Percentiles rank a stretch among this genome's conserved stretches.
Conservation (phyloP, 2,113 vertebrate genomes). For the Brachirus orientalis region DNA sequence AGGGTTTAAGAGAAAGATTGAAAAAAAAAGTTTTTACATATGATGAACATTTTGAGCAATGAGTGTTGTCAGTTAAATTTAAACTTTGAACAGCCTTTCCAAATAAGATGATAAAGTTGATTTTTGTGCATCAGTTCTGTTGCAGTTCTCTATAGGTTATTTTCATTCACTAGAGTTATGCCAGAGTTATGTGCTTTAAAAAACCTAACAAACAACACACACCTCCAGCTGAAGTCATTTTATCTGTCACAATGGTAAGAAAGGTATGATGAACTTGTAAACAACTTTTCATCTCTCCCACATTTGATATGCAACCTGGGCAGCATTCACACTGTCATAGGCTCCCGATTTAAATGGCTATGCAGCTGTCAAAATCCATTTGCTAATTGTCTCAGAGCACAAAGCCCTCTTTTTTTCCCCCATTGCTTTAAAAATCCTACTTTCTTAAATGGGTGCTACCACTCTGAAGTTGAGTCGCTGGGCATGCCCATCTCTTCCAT, state of each 20-base stretch:
- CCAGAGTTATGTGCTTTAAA: neutral
- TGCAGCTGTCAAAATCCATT: conserved; percentile 11
- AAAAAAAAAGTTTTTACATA: neutral
- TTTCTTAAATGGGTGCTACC: conserved; percentile 5
- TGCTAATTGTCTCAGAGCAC: conserved; percentile 21
- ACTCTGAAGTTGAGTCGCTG: conserved; percentile 7
- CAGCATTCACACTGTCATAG: neutral
- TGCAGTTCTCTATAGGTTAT: neutral
- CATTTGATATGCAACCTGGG: conserved; percentile 3
- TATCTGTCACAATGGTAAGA: neutral
- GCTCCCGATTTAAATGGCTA: conserved; percentile 5
- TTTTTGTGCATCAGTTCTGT: neutral
- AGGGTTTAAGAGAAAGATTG: neutral
- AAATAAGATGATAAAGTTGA: neutral
- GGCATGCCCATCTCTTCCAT: conserved; percentile 26
- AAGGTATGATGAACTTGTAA: neutral
- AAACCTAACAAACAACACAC: conserved; percentile 4
- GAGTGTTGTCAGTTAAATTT: neutral
- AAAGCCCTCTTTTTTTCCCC: neutral
- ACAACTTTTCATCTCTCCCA: conserved; percentile 30
- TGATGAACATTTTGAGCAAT: neutral
- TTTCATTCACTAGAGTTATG: conserved; percentile 1
- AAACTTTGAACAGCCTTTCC: too few species aligned
- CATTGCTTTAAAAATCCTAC: too few species aligned
- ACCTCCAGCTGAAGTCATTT: conserved; percentile 11